Evolutionary conservation across 2,888 invertebrate species (phyloP).

Genomic region (Dolichopus griseipennis): DNA sequence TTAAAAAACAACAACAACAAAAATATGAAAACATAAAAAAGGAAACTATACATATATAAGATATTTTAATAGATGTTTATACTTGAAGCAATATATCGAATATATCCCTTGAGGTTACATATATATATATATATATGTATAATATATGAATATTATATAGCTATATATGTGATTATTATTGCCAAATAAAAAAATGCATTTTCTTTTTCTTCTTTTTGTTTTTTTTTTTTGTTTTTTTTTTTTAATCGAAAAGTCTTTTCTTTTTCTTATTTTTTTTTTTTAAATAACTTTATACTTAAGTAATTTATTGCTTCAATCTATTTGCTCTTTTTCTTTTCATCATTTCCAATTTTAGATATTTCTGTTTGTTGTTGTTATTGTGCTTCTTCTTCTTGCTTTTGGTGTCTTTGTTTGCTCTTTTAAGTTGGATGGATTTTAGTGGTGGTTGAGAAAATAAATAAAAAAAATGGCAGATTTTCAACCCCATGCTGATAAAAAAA

Average conservation of each 20-base stretch:
- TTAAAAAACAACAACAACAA: no score
- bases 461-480: conserved; percentile 2
- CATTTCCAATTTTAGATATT: no score
- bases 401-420: background rate
- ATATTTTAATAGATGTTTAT: background rate
- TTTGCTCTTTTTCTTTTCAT: background rate
- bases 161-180: background rate
- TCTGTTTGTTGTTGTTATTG: no score
- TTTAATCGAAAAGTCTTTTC: background rate
- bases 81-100: background rate
- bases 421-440: background rate
- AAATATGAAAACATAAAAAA: no score
- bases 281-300: background rate
- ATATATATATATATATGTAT: background rate
- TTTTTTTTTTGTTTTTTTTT: no score
- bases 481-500: background rate
- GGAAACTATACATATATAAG: background rate
- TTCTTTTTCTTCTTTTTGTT: background rate
- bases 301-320: background rate
- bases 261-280: background rate
- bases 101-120: background rate
- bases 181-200: background rate
- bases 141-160: no score
- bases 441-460: background rate
- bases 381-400: background rate